phyloP scores from a whole-genome alignment of 2,113 vertebrate species.

The Alouatta palliata region DNA sequence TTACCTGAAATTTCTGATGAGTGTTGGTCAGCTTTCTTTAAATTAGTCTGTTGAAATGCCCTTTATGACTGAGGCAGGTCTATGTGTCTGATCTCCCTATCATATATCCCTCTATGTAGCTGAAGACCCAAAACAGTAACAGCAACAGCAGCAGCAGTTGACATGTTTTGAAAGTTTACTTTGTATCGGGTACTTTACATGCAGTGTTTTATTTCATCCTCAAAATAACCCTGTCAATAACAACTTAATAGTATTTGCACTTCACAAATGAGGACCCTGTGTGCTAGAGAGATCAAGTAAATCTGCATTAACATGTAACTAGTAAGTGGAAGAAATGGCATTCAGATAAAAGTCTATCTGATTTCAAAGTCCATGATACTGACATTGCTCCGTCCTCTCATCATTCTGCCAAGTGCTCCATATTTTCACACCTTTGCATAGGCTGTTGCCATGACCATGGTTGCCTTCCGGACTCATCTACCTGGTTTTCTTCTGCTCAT shows the following conservation, averaged over 20 bases:
- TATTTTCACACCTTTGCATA: rapidly evolving
- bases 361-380: not conserved
- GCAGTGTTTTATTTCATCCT: not conserved
- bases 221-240: not conserved
- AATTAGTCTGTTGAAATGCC: not conserved
- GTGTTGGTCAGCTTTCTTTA: not conserved
- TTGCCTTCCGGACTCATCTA: not conserved
- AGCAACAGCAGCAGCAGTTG: not conserved
- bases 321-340: not conserved
- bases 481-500: not conserved
- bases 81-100: not conserved
- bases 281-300: not conserved
- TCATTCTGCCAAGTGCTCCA: not conserved
- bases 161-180: not conserved
- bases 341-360: not conserved
- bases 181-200: not conserved
- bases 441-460: not conserved
- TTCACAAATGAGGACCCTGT: not conserved
- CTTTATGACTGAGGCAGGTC: not conserved
- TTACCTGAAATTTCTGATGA: not conserved
- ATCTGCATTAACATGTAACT: not conserved
- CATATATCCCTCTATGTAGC: not conserved
- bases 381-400: too few relatives aligned
- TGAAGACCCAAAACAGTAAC: not conserved
- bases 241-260: not conserved